phyloP scores from a whole-genome alignment of 2,113 vertebrate genomes.

The Corvus moneduloides region DNA sequence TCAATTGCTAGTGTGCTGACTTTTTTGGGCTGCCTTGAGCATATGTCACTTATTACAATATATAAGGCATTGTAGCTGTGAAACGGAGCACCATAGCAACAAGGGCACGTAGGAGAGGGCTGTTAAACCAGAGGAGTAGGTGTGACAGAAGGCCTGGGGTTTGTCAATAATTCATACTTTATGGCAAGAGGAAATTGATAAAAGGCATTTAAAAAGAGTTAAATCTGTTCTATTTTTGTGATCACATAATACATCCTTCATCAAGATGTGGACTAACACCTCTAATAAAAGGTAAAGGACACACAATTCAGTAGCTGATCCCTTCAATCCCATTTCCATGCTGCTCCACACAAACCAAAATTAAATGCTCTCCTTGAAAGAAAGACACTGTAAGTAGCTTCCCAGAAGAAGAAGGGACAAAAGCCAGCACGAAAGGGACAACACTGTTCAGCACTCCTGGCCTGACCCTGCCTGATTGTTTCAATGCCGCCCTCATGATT shows the following conservation, averaged over 20 bases:
- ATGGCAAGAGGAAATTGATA: constrained; percentile 24
- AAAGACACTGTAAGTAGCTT: neutral
- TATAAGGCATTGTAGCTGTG: neutral
- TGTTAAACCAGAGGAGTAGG: constrained; percentile 1
- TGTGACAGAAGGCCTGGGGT: constrained; percentile 20
- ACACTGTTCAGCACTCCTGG: accelerated
- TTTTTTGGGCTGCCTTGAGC: neutral
- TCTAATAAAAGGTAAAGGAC: constrained; percentile 26
- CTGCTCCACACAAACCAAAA: constrained; percentile 34
- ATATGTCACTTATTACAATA: neutral
- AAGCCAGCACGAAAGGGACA: neutral
- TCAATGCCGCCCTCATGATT: neutral
- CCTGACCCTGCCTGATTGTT: neutral
- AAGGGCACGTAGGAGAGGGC: neutral
- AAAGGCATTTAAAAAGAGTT: constrained; percentile 29
- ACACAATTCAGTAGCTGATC: neutral
- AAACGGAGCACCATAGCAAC: constrained; percentile 18
- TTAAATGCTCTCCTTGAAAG: neutral
- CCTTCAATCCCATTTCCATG: neutral
- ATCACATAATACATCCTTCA: neutral
- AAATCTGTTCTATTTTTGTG: constrained; percentile 19
- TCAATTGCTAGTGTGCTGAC: neutral
- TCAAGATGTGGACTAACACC: constrained; percentile 23
- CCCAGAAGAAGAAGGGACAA: neutral
- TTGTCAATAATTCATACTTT: constrained; percentile 41